A percentile compares a stretch with the other conserved stretches of the same genome.
Evolutionary conservation across 2,113 vertebrate species (phyloP).

Genomic region (Syrmaticus mikado): DNA sequence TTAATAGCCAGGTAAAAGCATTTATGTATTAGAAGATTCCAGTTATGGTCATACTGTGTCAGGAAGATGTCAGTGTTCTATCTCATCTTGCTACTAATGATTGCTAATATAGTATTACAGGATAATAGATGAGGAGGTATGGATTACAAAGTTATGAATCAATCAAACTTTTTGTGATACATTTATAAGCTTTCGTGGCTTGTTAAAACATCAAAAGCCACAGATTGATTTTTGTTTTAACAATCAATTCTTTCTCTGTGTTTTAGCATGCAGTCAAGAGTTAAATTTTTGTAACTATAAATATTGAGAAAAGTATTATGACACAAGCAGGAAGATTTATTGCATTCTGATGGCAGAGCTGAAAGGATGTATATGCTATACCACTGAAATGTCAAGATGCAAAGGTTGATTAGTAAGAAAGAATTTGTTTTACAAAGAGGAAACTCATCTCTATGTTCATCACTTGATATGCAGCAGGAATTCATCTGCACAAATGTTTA

Average conservation of each 20-base stretch:
- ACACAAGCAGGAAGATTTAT: slow-evolving; percentile 74
- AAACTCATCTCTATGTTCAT: slow-evolving; percentile 71
- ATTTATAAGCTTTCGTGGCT: slow-evolving; percentile 74
- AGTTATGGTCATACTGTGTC: slow-evolving; percentile 77
- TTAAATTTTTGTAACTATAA: slow-evolving; percentile 78
- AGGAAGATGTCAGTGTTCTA: slow-evolving; percentile 73
- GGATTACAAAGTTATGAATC: slow-evolving; percentile 79
- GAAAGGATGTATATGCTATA: slow-evolving; percentile 69
- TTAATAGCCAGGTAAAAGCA: slow-evolving; percentile 82
- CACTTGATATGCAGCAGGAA: slow-evolving; percentile 48
- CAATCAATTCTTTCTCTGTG: slow-evolving; percentile 69
- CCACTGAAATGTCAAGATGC: slow-evolving; percentile 70
- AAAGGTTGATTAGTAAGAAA: slow-evolving; percentile 71
- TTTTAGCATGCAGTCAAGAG: slow-evolving; percentile 73
- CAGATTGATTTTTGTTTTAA: slow-evolving; percentile 78
- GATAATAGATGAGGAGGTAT: slow-evolving; percentile 79
- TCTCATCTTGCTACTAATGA: slow-evolving; percentile 77
- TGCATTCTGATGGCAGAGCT: slow-evolving; percentile 69
- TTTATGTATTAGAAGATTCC: slow-evolving; percentile 76
- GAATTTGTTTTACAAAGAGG: slow-evolving; percentile 66
- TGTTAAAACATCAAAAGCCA: slow-evolving; percentile 78
- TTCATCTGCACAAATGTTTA: slow-evolving; percentile 47
- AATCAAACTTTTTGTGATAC: slow-evolving; percentile 78
- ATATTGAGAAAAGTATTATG: slow-evolving; percentile 70
- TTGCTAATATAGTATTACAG: slow-evolving; percentile 76